These are phyloP conservation scores for Mesorhabditis belari DNA, from an alignment of 2,888 invertebrate species.

Conservation along the genomic window DNA sequence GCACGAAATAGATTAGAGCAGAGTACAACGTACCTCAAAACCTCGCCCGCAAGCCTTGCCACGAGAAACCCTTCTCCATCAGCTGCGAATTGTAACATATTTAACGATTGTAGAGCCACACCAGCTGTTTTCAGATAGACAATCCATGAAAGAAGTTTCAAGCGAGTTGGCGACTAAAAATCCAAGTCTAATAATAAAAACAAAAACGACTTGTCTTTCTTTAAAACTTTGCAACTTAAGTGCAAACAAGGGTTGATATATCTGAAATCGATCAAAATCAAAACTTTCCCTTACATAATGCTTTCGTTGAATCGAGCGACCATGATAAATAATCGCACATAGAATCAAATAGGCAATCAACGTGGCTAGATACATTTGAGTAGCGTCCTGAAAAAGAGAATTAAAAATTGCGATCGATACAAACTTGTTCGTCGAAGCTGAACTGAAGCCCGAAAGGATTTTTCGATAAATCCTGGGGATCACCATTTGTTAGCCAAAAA, in stretches of 20 bases:
- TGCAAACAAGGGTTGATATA: no score
- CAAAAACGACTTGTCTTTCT: neutral
- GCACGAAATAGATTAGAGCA: conserved; percentile 79
- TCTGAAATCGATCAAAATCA: no score
- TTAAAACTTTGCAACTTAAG: conserved; percentile 5
- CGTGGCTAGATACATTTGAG: conserved; percentile 72
- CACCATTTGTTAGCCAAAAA: conserved; percentile 91
- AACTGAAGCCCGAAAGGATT: conserved; percentile 88
- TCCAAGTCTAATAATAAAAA: neutral
- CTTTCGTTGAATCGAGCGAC: conserved; percentile 14
- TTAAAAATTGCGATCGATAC: neutral
- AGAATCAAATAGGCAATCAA: conserved; percentile 23
- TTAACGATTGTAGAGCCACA: conserved; percentile 76
- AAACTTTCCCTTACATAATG: neutral
- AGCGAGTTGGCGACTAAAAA: neutral
- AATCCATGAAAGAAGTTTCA: conserved; percentile 20
- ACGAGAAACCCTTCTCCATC: conserved; percentile 81
- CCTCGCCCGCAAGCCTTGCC: conserved; percentile 78
- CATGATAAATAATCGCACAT: conserved; percentile 16
- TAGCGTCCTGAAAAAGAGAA: conserved; percentile 61
- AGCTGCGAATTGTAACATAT: conserved; percentile 79
- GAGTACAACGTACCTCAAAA: conserved; percentile 58
- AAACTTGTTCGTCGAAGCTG: conserved; percentile 76
- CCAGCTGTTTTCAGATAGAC: conserved; percentile 57
- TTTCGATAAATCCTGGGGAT: conserved; percentile 70